Conservation (phyloP, 1,140 invertebrate species). For the Drosophila gunungcola region DNA sequence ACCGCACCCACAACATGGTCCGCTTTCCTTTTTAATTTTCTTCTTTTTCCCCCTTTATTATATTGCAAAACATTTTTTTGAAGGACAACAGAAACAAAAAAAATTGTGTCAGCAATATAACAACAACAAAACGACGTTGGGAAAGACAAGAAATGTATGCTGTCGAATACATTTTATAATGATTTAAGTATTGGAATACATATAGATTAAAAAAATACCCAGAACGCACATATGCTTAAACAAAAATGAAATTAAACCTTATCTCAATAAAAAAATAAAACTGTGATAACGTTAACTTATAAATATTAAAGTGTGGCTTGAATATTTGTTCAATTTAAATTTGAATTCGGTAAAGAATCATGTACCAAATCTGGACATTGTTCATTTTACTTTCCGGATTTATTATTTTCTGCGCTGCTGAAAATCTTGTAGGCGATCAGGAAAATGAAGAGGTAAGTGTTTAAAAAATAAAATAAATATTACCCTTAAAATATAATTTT, state of each 20-base stretch:
- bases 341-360: background rate
- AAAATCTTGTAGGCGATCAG: background rate
- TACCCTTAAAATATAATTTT: background rate
- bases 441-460: background rate
- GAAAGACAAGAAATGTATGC: background rate
- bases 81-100: constrained; percentile 48
- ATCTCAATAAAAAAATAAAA: too few species aligned
- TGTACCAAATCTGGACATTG: background rate
- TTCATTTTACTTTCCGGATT: background rate
- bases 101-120: constrained; percentile 40
- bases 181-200: too few species aligned
- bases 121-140: background rate
- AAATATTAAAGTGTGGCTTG: background rate
- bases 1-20: constrained; percentile 44
- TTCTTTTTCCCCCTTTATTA: constrained; percentile 18
- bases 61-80: constrained; percentile 53
- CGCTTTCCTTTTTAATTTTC: constrained; percentile 50
- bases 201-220: too few species aligned
- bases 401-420: background rate
- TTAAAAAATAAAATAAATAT: background rate
- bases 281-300: background rate
- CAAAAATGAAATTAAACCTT: too few species aligned
- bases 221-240: background rate
- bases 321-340: background rate
- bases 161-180: background rate